A percentile compares a stretch with the other conserved stretches of the same genome.
These are phyloP conservation scores for Drosophila arizonae DNA, from an alignment of 1,140 invertebrate genomes.

Conservation along the genomic window DNA sequence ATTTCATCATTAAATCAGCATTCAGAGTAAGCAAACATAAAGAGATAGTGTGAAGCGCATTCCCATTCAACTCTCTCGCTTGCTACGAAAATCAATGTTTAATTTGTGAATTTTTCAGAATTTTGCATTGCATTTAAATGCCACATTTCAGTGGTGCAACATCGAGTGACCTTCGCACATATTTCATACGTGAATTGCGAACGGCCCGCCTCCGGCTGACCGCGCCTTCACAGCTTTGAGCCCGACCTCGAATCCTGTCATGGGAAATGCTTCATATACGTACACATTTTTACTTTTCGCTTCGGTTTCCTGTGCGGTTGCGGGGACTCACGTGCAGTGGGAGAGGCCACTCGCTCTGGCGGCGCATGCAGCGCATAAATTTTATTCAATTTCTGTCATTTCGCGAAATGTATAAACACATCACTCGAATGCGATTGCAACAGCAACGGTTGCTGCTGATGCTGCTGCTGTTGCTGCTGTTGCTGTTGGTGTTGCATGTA, in stretches of 20 bases:
- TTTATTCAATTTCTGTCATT: constrained; percentile 80
- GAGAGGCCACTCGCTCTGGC: background rate
- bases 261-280: constrained; percentile 36
- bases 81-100: background rate
- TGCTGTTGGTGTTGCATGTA: constrained; percentile 6
- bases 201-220: constrained; percentile 2
- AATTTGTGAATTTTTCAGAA: background rate
- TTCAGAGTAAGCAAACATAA: no score
- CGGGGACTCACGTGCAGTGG: constrained; percentile 10
- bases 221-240: background rate
- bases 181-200: constrained; percentile 59
- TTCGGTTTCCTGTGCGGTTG: constrained; percentile 58
- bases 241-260: constrained; percentile 8
- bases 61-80: no score
- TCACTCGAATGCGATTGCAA: constrained; percentile 43
- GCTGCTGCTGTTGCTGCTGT: background rate
- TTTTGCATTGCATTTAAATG: constrained; percentile 35
- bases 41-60: no score
- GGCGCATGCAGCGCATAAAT: constrained; percentile 64
- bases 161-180: constrained; percentile 65
- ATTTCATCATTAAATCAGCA: no score
- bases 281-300: constrained; percentile 28
- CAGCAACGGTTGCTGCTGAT: background rate
- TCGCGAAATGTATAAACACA: constrained; percentile 77
- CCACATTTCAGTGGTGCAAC: constrained; percentile 23